These are phyloP conservation scores for Lochmaea crataegi DNA, from an alignment of 2,888 invertebrate genomes.

Conservation along the genomic window DNA sequence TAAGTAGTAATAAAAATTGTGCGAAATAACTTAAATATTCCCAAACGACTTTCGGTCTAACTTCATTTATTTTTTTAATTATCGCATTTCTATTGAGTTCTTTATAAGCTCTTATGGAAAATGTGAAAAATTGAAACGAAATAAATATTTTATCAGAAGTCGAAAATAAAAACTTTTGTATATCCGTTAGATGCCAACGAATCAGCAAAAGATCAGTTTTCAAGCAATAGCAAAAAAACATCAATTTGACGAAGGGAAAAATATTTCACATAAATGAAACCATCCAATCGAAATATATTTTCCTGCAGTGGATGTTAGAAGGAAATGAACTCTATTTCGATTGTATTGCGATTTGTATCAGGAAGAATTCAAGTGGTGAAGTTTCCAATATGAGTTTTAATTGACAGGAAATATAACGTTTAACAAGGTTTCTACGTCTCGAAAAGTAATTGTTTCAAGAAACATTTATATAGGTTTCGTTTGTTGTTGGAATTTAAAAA, in stretches of 20 bases:
- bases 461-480: slow-evolving; percentile 3
- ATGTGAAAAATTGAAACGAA: background rate
- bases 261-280: slow-evolving; percentile 24
- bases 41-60: too few relatives aligned
- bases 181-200: background rate
- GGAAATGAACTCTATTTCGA: slow-evolving; percentile 33
- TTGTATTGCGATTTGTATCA: slow-evolving; percentile 30
- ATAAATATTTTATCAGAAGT: background rate
- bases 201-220: background rate
- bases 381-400: slow-evolving; percentile 27
- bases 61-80: too few relatives aligned
- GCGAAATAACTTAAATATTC: too few relatives aligned
- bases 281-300: slow-evolving; percentile 33
- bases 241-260: slow-evolving; percentile 11
- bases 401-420: slow-evolving; percentile 34
- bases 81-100: too few relatives aligned
- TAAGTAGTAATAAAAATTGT: too few relatives aligned
- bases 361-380: slow-evolving; percentile 19
- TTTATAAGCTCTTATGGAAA: too few relatives aligned
- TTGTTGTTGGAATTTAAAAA: background rate
- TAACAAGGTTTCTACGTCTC: slow-evolving; percentile 22
- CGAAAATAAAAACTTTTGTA: background rate
- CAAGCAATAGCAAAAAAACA: background rate
- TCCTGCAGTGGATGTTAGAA: slow-evolving; percentile 27
- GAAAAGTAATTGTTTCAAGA: slow-evolving; percentile 20